Percentiles rank a stretch among this genome's conserved stretches.
Evolutionary conservation across 1,140 invertebrate species (phyloP).

Genomic region (Hydropsyche tenuis): DNA sequence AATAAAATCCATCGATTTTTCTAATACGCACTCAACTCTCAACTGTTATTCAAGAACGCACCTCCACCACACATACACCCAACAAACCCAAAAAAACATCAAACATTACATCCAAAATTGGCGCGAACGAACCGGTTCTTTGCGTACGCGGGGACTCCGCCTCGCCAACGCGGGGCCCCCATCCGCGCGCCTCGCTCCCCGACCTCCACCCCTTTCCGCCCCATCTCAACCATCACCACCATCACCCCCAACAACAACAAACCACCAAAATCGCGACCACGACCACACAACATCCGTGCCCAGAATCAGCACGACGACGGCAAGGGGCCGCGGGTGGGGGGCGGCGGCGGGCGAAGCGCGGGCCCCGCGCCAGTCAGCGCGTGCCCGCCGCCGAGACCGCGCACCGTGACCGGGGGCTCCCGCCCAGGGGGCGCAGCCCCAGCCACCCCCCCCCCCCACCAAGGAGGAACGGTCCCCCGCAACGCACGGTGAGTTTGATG

Average conservation of each 20-base stretch:
- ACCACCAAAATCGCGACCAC: too few species aligned
- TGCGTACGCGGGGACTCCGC: neutral
- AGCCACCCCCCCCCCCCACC: slow-evolving; percentile 36
- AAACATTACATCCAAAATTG: too few species aligned
- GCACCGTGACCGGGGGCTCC: slow-evolving; percentile 12
- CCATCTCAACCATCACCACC: too few species aligned
- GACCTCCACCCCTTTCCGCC: too few species aligned
- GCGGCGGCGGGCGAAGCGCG: neutral
- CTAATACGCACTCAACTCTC: too few species aligned
- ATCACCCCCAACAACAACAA: too few species aligned
- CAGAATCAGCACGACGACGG: too few species aligned
- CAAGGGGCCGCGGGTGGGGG: too few species aligned
- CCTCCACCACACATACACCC: too few species aligned
- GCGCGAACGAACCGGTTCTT: neutral
- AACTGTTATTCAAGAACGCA: too few species aligned
- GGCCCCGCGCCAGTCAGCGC: slow-evolving; percentile 30
- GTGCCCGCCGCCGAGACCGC: slow-evolving; percentile 29
- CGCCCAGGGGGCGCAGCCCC: slow-evolving; percentile 16
- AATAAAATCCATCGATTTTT: neutral
- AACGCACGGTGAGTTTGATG: neutral
- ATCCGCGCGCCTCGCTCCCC: neutral
- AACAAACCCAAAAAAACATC: too few species aligned
- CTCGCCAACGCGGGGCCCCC: neutral
- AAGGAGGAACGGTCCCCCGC: slow-evolving; percentile 24
- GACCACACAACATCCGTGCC: too few species aligned